These are phyloP conservation scores for Halisarca cf. caerulea DNA, from an alignment of 37 sponge, comb jelly and placozoan genomes.

Conservation along the genomic window DNA sequence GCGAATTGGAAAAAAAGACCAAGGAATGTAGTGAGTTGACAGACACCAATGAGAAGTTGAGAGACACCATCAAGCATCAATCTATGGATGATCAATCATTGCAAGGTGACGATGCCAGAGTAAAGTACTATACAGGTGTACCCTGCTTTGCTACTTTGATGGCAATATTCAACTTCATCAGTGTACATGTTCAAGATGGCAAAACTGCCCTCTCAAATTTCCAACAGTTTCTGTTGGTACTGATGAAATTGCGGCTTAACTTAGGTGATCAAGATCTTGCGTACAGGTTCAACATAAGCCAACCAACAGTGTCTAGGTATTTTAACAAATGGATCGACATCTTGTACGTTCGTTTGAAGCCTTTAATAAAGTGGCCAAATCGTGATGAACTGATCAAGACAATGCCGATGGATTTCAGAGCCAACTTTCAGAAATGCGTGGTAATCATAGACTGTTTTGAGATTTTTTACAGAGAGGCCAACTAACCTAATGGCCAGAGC, in stretches of 20 bases:
- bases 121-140: conserved; percentile 43
- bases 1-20: background rate
- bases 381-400: conserved; percentile 27
- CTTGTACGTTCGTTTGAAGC: conserved; percentile 8
- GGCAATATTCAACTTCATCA: conserved; percentile 27
- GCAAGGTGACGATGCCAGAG: conserved; percentile 24
- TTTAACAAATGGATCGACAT: conserved; percentile 52
- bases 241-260: conserved; percentile 32
- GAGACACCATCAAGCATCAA: background rate
- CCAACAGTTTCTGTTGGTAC: conserved; percentile 42
- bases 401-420: conserved; percentile 25
- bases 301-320: conserved; percentile 41
- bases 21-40: conserved; percentile 15
- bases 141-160: conserved; percentile 8
- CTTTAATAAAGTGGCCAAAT: conserved; percentile 33
- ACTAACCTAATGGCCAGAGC: conserved; percentile 26
- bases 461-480: conserved; percentile 39
- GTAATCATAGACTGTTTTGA: conserved; percentile 40
- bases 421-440: conserved; percentile 23
- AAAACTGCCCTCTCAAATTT: conserved; percentile 10
- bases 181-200: background rate
- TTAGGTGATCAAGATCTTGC: conserved; percentile 32
- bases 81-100: background rate
- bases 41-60: background rate
- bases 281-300: conserved; percentile 47